Base-by-base conservation (phyloP, 2,113 vertebrate genomes). In the Ciconia stormi region DNA sequence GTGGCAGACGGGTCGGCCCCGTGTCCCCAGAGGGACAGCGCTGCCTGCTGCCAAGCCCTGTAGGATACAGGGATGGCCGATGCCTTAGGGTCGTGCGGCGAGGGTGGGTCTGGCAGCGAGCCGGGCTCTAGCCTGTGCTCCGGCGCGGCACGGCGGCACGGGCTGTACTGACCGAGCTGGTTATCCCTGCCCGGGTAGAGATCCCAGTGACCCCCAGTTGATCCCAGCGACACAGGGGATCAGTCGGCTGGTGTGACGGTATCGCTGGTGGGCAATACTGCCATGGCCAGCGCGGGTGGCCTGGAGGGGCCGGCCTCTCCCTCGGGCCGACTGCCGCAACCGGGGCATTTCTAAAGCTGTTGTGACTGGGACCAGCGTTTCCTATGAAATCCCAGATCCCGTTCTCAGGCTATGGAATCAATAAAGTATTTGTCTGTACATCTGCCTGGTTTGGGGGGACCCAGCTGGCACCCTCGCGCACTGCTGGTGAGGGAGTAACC, bases 11-110 rank as follows among this genome's bases (percentile, higher is more conserved):
- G 13, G 13, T 11, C 4, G 3, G 7, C 58, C 21, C 25, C 3
- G 1, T 40, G 74, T 63, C 70, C 73, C 84, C 49, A 8, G 2
- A 9, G 18, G 69, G 55, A 25, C 4, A 19, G 34, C 1, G 25
- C 20, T 29, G n/a, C 34, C 38, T 4, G 46, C 34, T 32, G 46
- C 32, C 13, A 4, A 30, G 36, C 63, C n/a, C 85, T 6, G 16
- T 3, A 3, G 23, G 20, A 30, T 4, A 9, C 1, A 0, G n/a
- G 32, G 36, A 2, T 1, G 1, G 26, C 11, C 2, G 30, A 16
- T 59, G n/a, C 69, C 25, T 56, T 56, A 8, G 1, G n/a, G 40
- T 13, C 2, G 0, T 1, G 6, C 8, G 5, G 44, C 12, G 59
- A 15, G 6, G 3, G 3, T 10, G 73, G 49, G 5, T 26, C 19